Evolutionary conservation across 1,140 invertebrate genomes (phyloP).

Genomic region (Ceratoteleas bidentatus): DNA sequence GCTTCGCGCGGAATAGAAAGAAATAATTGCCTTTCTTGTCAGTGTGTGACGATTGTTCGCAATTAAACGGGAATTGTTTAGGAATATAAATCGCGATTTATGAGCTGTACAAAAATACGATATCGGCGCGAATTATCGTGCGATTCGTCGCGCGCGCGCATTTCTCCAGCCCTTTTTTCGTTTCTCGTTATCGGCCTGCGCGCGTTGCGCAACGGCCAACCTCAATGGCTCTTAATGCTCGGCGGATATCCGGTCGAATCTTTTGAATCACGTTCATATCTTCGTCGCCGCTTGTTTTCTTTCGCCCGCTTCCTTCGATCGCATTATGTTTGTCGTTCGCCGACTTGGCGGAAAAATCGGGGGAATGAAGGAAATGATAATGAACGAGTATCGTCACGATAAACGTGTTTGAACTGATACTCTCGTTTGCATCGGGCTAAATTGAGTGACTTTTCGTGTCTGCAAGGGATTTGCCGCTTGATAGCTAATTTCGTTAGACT

Average conservation of each 20-base stretch:
- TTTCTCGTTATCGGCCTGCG: slow-evolving; percentile 55
- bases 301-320: slow-evolving; percentile 32
- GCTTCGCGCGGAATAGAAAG: slow-evolving; percentile 13
- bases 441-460: no score
- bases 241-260: slow-evolving; percentile 77
- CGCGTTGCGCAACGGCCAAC: slow-evolving; percentile 70
- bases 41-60: slow-evolving; percentile 25
- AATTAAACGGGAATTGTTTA: slow-evolving; percentile 10
- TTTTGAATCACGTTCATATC: slow-evolving; percentile 68
- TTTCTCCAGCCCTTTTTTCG: slow-evolving; percentile 50
- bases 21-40: slow-evolving; percentile 22
- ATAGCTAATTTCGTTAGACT: no score
- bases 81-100: slow-evolving; percentile 9
- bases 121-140: slow-evolving; percentile 35
- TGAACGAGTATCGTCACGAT: no score
- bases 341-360: slow-evolving; percentile 5
- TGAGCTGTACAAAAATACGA: slow-evolving; percentile 36
- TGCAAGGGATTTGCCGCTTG: no score
- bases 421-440: no score
- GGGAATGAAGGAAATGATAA: slow-evolving; percentile 5
- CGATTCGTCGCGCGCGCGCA: slow-evolving; percentile 20
- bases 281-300: slow-evolving; percentile 34
- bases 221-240: slow-evolving; percentile 71
- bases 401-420: background rate
- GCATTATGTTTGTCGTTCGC: slow-evolving; percentile 34